Evolutionary conservation across 2,888 invertebrate species (phyloP).

Genomic region (Chalcosyrphus nemorum): DNA sequence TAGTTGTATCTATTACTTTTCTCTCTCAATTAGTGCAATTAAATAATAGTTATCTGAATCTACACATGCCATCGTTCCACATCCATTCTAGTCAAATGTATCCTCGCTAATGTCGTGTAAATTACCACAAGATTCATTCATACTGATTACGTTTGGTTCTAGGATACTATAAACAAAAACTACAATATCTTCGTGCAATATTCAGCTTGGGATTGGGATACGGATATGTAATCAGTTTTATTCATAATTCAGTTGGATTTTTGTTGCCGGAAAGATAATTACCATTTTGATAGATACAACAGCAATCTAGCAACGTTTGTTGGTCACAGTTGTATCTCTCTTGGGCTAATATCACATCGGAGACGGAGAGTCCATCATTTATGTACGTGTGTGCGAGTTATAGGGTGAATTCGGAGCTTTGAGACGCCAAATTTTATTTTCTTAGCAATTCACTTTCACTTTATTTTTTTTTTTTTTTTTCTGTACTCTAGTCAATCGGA

Average conservation of each 20-base stretch:
- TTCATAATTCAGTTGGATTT: slow-evolving; percentile 1
- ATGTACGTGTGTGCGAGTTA: slow-evolving; percentile 7
- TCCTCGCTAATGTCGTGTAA: slow-evolving; percentile 47
- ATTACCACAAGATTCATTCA: slow-evolving; percentile 15
- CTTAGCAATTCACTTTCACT: slow-evolving; percentile 69
- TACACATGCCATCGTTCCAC: slow-evolving; percentile 49
- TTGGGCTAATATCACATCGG: slow-evolving; percentile 44
- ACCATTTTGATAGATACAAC: slow-evolving; percentile 5
- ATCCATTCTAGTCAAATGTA: slow-evolving; percentile 13
- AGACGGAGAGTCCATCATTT: slow-evolving; percentile 17
- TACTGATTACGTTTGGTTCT: slow-evolving; percentile 19
- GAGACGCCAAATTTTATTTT: slow-evolving; percentile 26
- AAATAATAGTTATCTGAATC: slow-evolving; percentile 10
- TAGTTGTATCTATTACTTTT: slow-evolving; percentile 1
- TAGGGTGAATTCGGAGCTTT: slow-evolving; percentile 51
- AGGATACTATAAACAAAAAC: background rate
- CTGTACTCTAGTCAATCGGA: slow-evolving; percentile 49
- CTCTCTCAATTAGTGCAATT: slow-evolving; percentile 22
- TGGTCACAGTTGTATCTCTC: slow-evolving; percentile 2
- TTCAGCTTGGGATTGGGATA: slow-evolving; percentile 32
- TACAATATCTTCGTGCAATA: slow-evolving; percentile 5
- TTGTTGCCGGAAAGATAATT: slow-evolving; percentile 46
- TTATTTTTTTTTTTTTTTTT: slow-evolving; percentile 64
- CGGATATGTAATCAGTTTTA: slow-evolving; percentile 32
- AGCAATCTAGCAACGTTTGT: background rate